Evolutionary conservation across 2,113 vertebrate species (phyloP).

Genomic region (Osmerus mordax): DNA sequence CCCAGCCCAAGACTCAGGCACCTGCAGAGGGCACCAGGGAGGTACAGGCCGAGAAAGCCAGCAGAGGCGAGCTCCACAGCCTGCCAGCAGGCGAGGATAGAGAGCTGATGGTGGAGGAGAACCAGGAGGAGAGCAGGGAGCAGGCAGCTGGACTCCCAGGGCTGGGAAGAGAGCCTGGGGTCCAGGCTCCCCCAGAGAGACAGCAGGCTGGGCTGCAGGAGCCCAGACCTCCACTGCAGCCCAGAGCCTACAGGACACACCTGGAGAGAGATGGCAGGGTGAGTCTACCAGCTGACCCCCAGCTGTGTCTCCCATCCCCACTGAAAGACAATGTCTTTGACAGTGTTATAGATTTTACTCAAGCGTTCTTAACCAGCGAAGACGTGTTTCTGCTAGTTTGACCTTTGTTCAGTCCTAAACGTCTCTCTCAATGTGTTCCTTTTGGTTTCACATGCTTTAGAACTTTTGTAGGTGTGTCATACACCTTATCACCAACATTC

Average conservation of each 20-base stretch:
- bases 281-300: conserved; percentile 19
- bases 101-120: conserved; percentile 75
- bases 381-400: no score
- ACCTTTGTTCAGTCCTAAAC: no score
- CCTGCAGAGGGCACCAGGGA: conserved; percentile 23
- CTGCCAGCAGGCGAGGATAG: conserved; percentile 71
- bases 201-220: conserved; percentile 39
- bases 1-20: conserved; percentile 62
- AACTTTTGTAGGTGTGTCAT: background rate
- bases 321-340: no score
- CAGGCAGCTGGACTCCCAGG: conserved; percentile 22
- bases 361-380: no score
- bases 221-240: conserved; percentile 24
- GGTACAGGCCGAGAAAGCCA: background rate
- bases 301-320: no score
- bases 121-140: conserved; percentile 28
- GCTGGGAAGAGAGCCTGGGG: conserved; percentile 43
- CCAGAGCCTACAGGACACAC: conserved; percentile 28
- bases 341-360: no score
- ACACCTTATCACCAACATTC: background rate
- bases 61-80: conserved; percentile 51
- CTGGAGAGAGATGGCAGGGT: conserved; percentile 45
- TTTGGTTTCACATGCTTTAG: no score
- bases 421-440: no score
- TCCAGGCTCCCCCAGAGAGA: conserved; percentile 45